Base-by-base conservation (phyloP, 1,140 invertebrate species). In the Philotrypesis tridentata region DNA sequence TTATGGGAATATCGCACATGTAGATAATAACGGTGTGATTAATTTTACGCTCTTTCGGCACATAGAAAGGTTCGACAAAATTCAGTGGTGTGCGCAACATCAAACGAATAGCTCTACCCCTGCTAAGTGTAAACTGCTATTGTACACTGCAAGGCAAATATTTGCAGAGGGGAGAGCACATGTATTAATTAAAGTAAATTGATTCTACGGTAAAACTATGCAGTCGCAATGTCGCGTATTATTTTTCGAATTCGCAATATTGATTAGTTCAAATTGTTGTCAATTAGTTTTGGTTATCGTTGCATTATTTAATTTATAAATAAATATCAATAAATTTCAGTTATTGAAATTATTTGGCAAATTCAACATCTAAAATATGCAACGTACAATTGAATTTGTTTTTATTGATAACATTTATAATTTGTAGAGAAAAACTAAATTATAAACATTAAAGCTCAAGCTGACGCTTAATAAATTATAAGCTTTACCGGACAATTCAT, bases 151-250 rank as follows among this genome's bases (percentile, higher is more conserved):
- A n/a, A 25, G 25, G 61, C 61, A 65, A 65, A 65, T 65, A 29
- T 29, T 8, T 29, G 27, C 61, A 12, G 0, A 29, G 23, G 25
- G 68, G 8, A 27, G 5, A 31, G 61, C 25, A 43, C 68, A 40
- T 33, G 37, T 40, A 40, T 71, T 71, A 71, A 71, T 71, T 33
- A 71, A 71, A 71, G 37, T 71, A 71, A 71, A 29, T 71, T 17
- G 33, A 40, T 40, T 5, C 37, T n/a, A 17, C 17, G 7, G n/a
- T 8, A 21, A 25, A 71, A 71, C 11, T 40, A 71, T 40, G 29
- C 9, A 65, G 21, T 25, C 3, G 61, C 23, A 23, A 25, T 23
- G 9, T 25, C 4, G n/a, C n/a, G n/a, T n/a, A n/a, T n/a, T n/a
- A n/a, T n/a, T n/a, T n/a, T n/a, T n/a, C n/a, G n/a, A n/a, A n/a